Evolutionary conservation across 2,797 vertebrate genomes (phyloP).

Genomic region (Acipenser ruthenus): DNA sequence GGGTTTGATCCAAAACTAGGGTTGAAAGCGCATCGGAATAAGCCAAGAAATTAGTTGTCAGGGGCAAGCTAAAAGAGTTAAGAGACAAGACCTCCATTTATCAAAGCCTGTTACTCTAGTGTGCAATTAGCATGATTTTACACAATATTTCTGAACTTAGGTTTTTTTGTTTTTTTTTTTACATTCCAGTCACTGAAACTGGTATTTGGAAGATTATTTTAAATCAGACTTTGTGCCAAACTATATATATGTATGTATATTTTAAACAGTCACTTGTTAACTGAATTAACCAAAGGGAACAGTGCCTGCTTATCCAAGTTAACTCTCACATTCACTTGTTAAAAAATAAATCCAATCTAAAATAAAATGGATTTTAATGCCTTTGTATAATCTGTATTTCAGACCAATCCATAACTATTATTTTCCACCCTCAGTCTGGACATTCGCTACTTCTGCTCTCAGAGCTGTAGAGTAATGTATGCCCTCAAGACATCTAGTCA

Average conservation of each 20-base stretch:
- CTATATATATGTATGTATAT: not conserved
- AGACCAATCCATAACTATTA: slow-evolving; percentile 5
- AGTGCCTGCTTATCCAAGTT: too few relatives aligned
- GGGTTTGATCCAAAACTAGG: slow-evolving; percentile 12
- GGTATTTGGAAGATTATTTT: not conserved
- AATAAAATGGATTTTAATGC: not conserved
- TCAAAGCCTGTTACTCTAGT: too few relatives aligned
- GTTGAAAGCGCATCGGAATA: slow-evolving; percentile 5
- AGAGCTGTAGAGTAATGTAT: not conserved
- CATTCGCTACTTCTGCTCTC: not conserved
- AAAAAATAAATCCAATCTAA: too few relatives aligned
- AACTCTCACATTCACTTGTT: too few relatives aligned
- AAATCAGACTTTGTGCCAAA: not conserved
- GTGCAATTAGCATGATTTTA: not conserved
- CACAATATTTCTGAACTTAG: not conserved
- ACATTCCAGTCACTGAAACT: not conserved
- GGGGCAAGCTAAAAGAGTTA: not conserved
- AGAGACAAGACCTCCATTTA: too few relatives aligned
- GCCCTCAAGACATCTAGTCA: not conserved
- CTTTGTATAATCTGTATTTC: slow-evolving; percentile 1
- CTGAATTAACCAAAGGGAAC: too few relatives aligned
- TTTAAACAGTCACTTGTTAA: too few relatives aligned
- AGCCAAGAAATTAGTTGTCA: not conserved
- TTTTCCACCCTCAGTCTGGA: not conserved
- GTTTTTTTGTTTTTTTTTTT: not conserved